Base-by-base conservation (phyloP, 2,797 vertebrate species). In the Mormyrus proboscirostris region DNA sequence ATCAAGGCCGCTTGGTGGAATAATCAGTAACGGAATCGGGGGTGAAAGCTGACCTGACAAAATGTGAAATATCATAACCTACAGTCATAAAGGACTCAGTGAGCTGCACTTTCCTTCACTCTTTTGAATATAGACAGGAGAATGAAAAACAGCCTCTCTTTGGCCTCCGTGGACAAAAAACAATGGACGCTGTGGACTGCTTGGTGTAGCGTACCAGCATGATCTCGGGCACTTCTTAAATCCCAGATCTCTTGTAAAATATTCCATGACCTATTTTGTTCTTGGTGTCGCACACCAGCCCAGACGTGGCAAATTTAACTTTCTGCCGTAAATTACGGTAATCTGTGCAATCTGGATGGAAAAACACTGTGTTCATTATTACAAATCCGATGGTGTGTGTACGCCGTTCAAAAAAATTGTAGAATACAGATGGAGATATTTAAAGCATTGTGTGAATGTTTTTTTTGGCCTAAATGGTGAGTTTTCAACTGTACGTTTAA, bases 11-110 rank as follows among this genome's bases (percentile, higher is more conserved):
- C 93, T 93, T 93, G 94, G 94, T 93, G 93, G 91, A 94, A 95
- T 95, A 95, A 95, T 96, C 95, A 95, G 94, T 93, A 93, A 93
- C 92, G 92, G 93, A 87, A 95, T 95, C 94, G 94, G 92, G 90
- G 85, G 86, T 90, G 91, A 93, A 86, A 93, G 95, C 94, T 95
- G 94, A 95, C 93, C 92, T 92, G 93, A 94, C 95, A 94, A 94
- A 95, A 95, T 93, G 91, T 91, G 93, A 94, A 95, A 95, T 95
- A 94, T 93, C 94, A 93, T 90, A 94, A 94, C 91, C 92, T 92
- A 91, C 93, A 94, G 93, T 95, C 94, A 95, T 93, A 94, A 93
- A 94, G 88, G 90, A 93, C 95, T 95, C 94, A 93, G 93, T 95
- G 94, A 93, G 92, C 90, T 92, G 91, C 93, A 91, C 91, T 93